These are phyloP conservation scores for Alethe diademata DNA, from an alignment of 2,113 vertebrate species.

Conservation along the genomic window DNA sequence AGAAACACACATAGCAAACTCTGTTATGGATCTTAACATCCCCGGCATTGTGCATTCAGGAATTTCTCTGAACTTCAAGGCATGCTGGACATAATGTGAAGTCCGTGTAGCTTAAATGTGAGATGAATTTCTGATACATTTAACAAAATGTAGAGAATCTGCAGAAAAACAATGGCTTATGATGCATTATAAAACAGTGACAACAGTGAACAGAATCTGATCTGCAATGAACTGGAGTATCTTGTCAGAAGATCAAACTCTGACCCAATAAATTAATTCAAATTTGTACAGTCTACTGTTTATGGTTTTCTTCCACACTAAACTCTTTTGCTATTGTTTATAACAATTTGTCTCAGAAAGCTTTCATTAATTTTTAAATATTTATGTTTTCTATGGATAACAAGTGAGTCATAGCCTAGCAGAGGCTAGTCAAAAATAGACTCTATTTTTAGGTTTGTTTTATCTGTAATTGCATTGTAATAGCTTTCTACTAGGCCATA, in stretches of 20 bases:
- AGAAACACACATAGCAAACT: neutral
- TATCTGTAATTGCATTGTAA: constrained; percentile 23
- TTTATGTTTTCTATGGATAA: constrained; percentile 28
- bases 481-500: neutral
- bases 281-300: neutral
- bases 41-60: neutral
- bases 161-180: neutral
- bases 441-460: constrained; percentile 27
- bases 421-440: constrained; percentile 34
- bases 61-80: neutral
- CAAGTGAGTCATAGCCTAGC: neutral
- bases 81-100: neutral
- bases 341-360: constrained; percentile 7
- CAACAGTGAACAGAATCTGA: neutral
- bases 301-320: neutral
- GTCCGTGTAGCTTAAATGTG: neutral
- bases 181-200: neutral
- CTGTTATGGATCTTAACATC: neutral
- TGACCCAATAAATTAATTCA: neutral
- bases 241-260: neutral
- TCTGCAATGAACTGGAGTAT: neutral
- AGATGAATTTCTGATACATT: neutral
- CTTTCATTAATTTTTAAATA: constrained; percentile 34
- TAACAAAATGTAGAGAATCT: neutral
- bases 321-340: neutral